These are phyloP conservation scores for Malurus elegans DNA, from an alignment of 2,113 vertebrate species.

Conservation along the genomic window DNA sequence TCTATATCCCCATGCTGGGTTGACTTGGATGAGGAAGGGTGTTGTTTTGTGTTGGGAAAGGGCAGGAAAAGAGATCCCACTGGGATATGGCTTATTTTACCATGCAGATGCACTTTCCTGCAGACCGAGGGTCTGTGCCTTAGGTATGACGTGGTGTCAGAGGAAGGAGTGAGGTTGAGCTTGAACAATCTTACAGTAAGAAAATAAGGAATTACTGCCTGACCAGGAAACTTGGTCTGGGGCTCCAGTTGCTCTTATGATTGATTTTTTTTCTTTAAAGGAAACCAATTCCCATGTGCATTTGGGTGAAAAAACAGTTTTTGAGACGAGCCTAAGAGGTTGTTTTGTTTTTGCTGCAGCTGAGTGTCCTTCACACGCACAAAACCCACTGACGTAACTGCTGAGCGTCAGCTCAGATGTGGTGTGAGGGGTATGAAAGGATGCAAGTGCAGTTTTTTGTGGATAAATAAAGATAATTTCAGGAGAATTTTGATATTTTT, in stretches of 20 bases:
- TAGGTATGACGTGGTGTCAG: not conserved
- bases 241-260: not conserved
- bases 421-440: not conserved
- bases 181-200: not conserved
- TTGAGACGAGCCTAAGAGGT: not conserved
- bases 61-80: not conserved
- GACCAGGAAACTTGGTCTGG: not conserved
- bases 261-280: not conserved
- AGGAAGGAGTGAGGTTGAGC: not conserved
- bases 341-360: not conserved
- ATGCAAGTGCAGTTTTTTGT: not conserved
- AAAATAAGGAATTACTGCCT: not conserved
- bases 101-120: not conserved
- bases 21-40: not conserved
- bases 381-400: not conserved
- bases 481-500: not conserved
- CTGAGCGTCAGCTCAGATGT: not conserved
- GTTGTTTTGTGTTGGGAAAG: not conserved
- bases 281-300: not conserved
- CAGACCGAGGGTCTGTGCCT: accelerated
- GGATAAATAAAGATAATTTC: not conserved
- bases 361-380: not conserved
- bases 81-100: not conserved
- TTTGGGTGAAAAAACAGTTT: not conserved
- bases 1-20: not conserved